Percentiles rank a stretch among this genome's conserved stretches.
Evolutionary conservation across 2,888 invertebrate species (phyloP).

Genomic region (Myathropa florea): DNA sequence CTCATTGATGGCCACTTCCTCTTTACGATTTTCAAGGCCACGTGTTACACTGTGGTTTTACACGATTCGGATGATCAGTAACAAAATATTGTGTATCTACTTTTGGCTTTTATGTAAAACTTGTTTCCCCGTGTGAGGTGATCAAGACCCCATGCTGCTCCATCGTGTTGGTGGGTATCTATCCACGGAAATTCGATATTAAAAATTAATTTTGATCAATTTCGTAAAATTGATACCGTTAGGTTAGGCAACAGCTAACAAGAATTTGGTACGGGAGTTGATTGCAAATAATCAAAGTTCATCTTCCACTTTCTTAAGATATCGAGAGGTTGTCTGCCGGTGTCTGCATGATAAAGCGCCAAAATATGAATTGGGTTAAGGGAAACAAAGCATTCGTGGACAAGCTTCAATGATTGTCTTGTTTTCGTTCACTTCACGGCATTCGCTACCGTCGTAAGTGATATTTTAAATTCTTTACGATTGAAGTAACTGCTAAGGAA

Average conservation of each 20-base stretch:
- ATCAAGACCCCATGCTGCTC: background rate
- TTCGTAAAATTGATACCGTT: background rate
- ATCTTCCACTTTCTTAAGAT: background rate
- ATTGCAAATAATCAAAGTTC: background rate
- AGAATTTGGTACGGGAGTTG: background rate
- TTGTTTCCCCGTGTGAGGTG: background rate
- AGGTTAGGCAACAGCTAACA: background rate
- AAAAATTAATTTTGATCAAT: background rate
- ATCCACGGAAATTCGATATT: background rate
- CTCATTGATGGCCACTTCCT: background rate
- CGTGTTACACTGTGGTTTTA: background rate
- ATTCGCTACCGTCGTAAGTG: no score
- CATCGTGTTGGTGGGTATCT: background rate
- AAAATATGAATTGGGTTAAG: no score
- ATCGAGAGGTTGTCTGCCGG: no score
- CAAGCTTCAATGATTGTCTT: no score
- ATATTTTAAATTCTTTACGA: no score
- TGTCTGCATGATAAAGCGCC: no score
- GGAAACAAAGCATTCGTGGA: no score
- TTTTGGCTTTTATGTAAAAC: background rate
- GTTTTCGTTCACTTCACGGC: no score
- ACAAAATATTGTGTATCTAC: background rate
- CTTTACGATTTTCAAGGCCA: background rate
- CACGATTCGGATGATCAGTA: background rate
- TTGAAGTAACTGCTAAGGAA: no score